Evolutionary conservation across 1,140 invertebrate species (phyloP), one percentile per base, ranked within the genome.

Genomic region (Vanessa tameamea): DNA sequence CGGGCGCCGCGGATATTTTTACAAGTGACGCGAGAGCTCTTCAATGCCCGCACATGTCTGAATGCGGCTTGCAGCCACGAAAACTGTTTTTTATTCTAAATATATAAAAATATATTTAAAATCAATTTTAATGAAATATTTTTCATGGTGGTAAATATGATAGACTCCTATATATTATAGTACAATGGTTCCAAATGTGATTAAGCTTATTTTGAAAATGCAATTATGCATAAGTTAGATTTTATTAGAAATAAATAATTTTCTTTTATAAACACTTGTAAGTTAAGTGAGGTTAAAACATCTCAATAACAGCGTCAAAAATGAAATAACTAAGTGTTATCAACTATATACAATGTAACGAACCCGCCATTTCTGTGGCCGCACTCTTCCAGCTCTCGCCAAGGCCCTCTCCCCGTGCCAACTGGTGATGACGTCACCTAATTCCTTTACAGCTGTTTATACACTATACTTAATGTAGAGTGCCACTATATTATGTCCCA

Each of bases 1-100:
- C 81, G 81, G 79, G 81, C 79, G 80, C 78, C 78, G 78, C 64
- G 78, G 78, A 70, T 86, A 83, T 87, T 87, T 83, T 85, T 79
- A 78, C 75, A 43, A 43, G 75, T 87, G 84, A 86, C 85, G 85
- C 78, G 66, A 31, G 71, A 64, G 73, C 69, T 66, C 69, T 65
- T 64, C 53, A 23, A 73, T 50, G 69, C 63, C 65, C 69, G 53
- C 47, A 47, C 71, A 64, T 51, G 23, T 57, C 53, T 55, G 50
- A 16, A 48, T 47, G 50, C 53, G 59, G 50, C 61, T 20, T 71
- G 67, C 23, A 63, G 75, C 72, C 69, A 66, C 37, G 66, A 65
- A 55, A 59, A 4, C 12, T 59, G 69, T 16, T 47, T 59, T 47
- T 16, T 57, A 16, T 15, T n/a, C 15, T 53, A 23, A 26, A 23